A percentile compares a stretch with the other conserved stretches of the same genome.
Conservation (phyloP, 2,113 vertebrate genomes). For the Cisticola juncidis region DNA sequence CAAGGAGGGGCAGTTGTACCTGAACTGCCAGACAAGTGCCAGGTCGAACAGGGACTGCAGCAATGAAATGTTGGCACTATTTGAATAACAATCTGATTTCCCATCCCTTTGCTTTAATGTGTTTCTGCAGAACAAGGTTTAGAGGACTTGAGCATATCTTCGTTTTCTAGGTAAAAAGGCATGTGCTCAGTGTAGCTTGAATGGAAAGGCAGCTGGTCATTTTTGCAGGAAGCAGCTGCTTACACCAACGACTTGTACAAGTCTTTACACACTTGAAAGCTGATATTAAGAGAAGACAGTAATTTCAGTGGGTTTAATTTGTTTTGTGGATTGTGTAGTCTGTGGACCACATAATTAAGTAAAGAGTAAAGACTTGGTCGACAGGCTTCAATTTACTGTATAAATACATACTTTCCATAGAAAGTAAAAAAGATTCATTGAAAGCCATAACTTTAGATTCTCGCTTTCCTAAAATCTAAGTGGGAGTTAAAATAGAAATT, state of each 20-base stretch:
- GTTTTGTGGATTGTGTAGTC: background rate
- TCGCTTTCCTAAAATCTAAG: background rate
- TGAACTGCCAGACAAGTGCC: background rate
- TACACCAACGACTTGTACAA: background rate
- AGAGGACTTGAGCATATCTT: background rate
- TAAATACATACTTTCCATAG: background rate
- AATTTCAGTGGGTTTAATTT: background rate
- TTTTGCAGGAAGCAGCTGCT: background rate
- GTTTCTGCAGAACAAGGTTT: background rate
- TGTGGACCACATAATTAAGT: background rate
- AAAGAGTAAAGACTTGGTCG: background rate
- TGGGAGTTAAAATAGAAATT: background rate
- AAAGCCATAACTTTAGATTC: rapidly evolving
- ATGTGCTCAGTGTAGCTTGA: background rate
- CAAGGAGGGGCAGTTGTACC: background rate
- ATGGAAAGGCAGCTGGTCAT: background rate
- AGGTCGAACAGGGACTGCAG: background rate
- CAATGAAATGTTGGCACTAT: background rate
- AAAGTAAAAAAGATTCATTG: background rate
- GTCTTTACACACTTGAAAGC: background rate
- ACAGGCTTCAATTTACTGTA: background rate
- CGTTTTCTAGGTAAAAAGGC: background rate
- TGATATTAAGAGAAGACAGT: background rate
- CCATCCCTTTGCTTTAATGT: background rate
- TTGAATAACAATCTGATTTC: background rate